These are phyloP conservation scores for Ptilonorhynchus violaceus DNA, from an alignment of 2,113 vertebrate genomes.

Conservation along the genomic window DNA sequence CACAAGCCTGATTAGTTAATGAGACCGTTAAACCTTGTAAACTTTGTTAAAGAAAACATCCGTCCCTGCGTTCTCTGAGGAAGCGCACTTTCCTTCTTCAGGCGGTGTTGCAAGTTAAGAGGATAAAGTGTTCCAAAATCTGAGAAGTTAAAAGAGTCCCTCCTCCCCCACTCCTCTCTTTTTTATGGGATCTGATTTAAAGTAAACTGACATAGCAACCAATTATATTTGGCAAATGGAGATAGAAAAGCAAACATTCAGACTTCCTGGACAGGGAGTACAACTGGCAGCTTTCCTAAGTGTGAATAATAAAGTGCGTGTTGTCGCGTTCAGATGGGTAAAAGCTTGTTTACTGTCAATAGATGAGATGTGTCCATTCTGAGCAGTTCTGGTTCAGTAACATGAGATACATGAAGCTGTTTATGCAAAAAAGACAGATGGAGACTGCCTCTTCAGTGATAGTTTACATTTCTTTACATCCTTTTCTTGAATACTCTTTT, in stretches of 20 bases:
- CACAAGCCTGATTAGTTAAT: background rate
- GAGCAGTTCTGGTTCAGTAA: background rate
- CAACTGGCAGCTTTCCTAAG: slow-evolving; percentile 69
- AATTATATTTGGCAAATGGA: slow-evolving; percentile 75
- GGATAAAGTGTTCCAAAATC: slow-evolving; percentile 64
- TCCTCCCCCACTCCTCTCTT: slow-evolving; percentile 33
- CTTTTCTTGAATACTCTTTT: background rate
- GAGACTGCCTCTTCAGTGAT: background rate
- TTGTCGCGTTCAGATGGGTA: slow-evolving; percentile 56
- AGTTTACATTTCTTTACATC: background rate
- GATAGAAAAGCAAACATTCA: slow-evolving; percentile 75
- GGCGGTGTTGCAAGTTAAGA: background rate
- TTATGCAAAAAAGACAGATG: background rate
- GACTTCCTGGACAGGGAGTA: slow-evolving; percentile 77
- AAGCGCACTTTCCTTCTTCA: background rate
- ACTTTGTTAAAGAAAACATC: background rate
- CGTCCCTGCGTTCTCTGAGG: background rate
- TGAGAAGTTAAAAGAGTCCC: slow-evolving; percentile 29
- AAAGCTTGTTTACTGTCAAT: slow-evolving; percentile 34
- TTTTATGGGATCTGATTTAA: slow-evolving; percentile 71
- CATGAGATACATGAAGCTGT: background rate
- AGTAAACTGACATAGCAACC: slow-evolving; percentile 76
- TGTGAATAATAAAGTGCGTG: slow-evolving; percentile 68
- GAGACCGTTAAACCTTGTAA: background rate
- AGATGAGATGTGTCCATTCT: slow-evolving; percentile 29